A percentile compares a stretch with the other conserved stretches of the same genome.
These are phyloP conservation scores for Formicarius rufipectus DNA, from an alignment of 2,113 vertebrate species.

Conservation along the genomic window DNA sequence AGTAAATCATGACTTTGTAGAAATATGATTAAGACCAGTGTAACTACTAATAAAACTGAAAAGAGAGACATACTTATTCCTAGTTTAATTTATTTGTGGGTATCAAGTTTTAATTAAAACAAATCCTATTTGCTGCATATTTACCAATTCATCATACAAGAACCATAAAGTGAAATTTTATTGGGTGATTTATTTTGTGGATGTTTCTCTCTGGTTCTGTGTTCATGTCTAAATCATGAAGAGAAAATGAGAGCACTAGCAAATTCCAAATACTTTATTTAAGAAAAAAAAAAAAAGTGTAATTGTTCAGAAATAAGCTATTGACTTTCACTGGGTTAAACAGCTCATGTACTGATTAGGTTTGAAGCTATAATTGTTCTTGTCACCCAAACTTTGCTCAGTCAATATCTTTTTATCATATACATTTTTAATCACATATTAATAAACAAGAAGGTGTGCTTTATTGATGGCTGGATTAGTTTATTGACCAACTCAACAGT, in stretches of 20 bases:
- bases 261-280: conserved; percentile 55
- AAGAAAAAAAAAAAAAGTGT: conserved; percentile 51
- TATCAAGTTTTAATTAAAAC: conserved; percentile 10
- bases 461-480: conserved; percentile 84
- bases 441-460: conserved; percentile 84
- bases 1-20: not conserved
- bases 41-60: not conserved
- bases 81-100: conserved; percentile 19
- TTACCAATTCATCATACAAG: conserved; percentile 16
- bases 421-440: conserved; percentile 88
- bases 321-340: conserved; percentile 68
- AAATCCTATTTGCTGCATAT: not conserved
- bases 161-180: not conserved
- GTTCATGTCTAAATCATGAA: not conserved
- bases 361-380: conserved; percentile 76
- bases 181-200: conserved; percentile 12
- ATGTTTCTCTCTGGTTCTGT: not conserved
- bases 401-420: conserved; percentile 86
- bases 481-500: conserved; percentile 77
- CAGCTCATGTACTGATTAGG: conserved; percentile 70
- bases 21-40: not conserved
- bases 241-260: conserved; percentile 51
- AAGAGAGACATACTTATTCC: not conserved
- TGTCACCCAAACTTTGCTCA: conserved; percentile 74
- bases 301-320: conserved; percentile 73